Conservation (phyloP, 2,888 invertebrate species). For the Pyrochroa serraticornis region DNA sequence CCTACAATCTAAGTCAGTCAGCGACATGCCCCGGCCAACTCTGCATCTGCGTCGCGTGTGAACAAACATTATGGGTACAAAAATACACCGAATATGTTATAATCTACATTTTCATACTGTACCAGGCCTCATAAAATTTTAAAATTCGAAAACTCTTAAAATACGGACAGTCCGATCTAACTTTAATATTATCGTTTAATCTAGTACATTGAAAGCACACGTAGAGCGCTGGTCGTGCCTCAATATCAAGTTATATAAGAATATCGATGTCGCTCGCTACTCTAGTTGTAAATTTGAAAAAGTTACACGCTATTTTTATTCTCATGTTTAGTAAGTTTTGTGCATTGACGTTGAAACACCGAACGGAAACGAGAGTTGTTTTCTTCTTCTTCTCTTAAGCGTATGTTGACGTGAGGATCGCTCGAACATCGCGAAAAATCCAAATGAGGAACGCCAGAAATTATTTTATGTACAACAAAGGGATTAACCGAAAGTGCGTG, state of each 20-base stretch:
- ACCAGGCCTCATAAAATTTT: constrained; percentile 60
- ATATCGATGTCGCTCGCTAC: constrained; percentile 57
- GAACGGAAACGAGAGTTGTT: constrained; percentile 33
- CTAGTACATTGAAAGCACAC: constrained; percentile 60
- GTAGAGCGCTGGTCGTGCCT: constrained; percentile 48
- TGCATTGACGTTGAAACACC: constrained; percentile 54
- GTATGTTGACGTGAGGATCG: constrained; percentile 24
- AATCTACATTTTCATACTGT: constrained; percentile 56
- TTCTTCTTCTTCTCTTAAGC: constrained; percentile 25
- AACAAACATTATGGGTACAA: constrained; percentile 58
- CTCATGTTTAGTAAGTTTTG: constrained; percentile 50
- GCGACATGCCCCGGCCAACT: constrained; percentile 47
- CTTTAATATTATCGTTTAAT: constrained; percentile 53
- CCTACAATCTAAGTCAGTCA: constrained; percentile 57
- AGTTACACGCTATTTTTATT: constrained; percentile 47
- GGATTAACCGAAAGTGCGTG: constrained; percentile 9
- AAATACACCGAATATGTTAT: constrained; percentile 59
- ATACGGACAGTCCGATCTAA: constrained; percentile 60
- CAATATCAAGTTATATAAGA: constrained; percentile 54
- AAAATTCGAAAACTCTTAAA: constrained; percentile 60
- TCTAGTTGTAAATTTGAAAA: constrained; percentile 52
- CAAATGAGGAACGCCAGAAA: neutral
- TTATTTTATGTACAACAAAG: constrained; percentile 5
- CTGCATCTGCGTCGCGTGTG: constrained; percentile 48
- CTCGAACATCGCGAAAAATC: constrained; percentile 2